These are phyloP conservation scores for Nanorana parkeri DNA, from an alignment of 2,113 vertebrate genomes.

Conservation along the genomic window DNA sequence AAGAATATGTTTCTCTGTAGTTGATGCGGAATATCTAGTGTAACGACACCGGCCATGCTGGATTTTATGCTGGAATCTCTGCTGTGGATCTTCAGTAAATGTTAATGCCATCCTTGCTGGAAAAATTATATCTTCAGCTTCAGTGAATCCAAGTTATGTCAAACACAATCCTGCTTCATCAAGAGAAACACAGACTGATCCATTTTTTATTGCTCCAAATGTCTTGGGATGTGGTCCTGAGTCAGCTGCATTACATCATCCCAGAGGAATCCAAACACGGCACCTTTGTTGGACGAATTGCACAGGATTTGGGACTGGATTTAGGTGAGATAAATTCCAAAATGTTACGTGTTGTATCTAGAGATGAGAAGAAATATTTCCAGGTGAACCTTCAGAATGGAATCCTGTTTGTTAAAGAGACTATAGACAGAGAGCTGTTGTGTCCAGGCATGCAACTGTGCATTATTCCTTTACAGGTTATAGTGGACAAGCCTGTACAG, in stretches of 20 bases:
- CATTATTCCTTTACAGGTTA: conserved; percentile 73
- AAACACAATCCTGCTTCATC: no score
- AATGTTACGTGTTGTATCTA: conserved; percentile 73
- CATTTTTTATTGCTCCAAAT: background rate
- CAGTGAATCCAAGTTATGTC: background rate
- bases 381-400: conserved; percentile 78
- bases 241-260: conserved; percentile 70
- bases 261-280: conserved; percentile 70
- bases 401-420: conserved; percentile 70
- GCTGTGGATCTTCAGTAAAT: background rate
- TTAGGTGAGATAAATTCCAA: conserved; percentile 68
- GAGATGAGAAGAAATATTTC: conserved; percentile 71
- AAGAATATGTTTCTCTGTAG: background rate
- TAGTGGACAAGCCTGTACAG: conserved; percentile 74
- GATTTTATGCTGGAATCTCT: background rate
- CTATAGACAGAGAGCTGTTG: conserved; percentile 71
- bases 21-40: background rate
- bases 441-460: conserved; percentile 69
- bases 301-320: conserved; percentile 70
- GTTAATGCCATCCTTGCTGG: no score
- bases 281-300: conserved; percentile 65
- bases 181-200: background rate
- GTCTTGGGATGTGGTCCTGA: conserved; percentile 32
- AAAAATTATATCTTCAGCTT: background rate
- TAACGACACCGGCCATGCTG: background rate